Percentiles rank a stretch among this genome's conserved stretches.
Conservation (phyloP, 2,888 invertebrate species). For the Cynaeus angustus region DNA sequence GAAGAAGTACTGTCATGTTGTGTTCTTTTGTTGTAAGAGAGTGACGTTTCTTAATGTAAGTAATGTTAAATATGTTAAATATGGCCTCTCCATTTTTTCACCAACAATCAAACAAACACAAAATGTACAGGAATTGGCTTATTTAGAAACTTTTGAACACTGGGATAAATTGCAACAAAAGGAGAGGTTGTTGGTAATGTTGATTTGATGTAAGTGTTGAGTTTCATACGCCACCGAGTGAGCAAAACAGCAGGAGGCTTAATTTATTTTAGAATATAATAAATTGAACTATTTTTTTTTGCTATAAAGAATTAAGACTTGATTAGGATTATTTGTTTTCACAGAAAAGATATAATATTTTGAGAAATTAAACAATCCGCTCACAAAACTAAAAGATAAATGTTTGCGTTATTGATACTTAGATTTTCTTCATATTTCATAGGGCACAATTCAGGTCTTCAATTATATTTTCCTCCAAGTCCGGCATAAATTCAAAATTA, state of each 20-base stretch:
- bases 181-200: not conserved
- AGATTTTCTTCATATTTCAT: no score
- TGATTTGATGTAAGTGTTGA: conserved; percentile 13
- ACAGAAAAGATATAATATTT: no score
- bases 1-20: conserved; percentile 68
- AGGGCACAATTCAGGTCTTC: no score
- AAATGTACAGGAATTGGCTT: not conserved
- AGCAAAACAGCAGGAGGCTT: not conserved
- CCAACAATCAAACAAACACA: not conserved
- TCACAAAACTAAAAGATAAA: no score
- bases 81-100: not conserved
- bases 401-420: no score
- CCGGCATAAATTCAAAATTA: no score
- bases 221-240: conserved; percentile 14
- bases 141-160: conserved; percentile 18
- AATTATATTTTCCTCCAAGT: no score
- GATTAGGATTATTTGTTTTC: no score
- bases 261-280: no score
- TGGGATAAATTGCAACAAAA: conserved; percentile 8
- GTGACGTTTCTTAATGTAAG: not conserved
- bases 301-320: no score
- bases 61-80: not conserved
- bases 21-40: not conserved
- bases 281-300: no score
- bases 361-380: no score